Evolutionary conservation across 53 echinoderm and acorn worm species (phyloP), one percentile per base, ranked within the genome.

Genomic region (Crossaster papposus): DNA sequence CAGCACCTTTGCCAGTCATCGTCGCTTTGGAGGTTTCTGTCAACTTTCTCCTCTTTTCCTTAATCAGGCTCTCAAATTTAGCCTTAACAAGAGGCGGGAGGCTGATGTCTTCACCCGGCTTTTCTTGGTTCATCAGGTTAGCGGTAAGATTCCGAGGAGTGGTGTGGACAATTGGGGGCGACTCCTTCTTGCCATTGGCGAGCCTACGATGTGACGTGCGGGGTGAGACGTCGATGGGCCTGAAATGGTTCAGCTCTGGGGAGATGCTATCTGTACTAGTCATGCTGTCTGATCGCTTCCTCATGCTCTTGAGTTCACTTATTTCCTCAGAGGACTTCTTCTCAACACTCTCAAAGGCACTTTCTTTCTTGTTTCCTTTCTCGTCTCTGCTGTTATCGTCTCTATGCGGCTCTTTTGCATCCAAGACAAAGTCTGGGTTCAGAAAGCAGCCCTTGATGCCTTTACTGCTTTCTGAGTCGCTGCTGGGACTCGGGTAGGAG

Each of bases 201-300:
- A 94, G 91, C 82, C 93, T 94, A 79, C 93, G 92, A 71, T 76
- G 94, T 76, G 94, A 95, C 28, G 99, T 99, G n/a, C 99, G 89
- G 2, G 99, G 99, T 10, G 99, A 99, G 17, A 91, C 82, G n/a
- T 92, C 89, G 28, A 99, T 96, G 18, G 99, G 99, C 78, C 94
- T 91, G 93, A 99, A 99, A 85, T 99, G 99, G 82, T 90, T 94
- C 68, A 99, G 82, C 81, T 99, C 99, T 14, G 54, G 90, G 3
- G 96, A 93, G 79, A 99, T 99, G 72, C 99, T 99, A 81, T 99
- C 99, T 24, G 91, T 94, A 79, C 96, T 96, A 36, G 92, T 94
- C 37, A 94, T 90, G 77, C 99, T 99, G 82, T 93, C 93, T n/a
- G 96, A 90, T 64, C 93, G 55, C 79, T 91, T 78, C 26, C 91